Evolutionary conservation across 2,113 vertebrate genomes (phyloP), one percentile per base, ranked within the genome.

Genomic region (Ptyas mucosa): DNA sequence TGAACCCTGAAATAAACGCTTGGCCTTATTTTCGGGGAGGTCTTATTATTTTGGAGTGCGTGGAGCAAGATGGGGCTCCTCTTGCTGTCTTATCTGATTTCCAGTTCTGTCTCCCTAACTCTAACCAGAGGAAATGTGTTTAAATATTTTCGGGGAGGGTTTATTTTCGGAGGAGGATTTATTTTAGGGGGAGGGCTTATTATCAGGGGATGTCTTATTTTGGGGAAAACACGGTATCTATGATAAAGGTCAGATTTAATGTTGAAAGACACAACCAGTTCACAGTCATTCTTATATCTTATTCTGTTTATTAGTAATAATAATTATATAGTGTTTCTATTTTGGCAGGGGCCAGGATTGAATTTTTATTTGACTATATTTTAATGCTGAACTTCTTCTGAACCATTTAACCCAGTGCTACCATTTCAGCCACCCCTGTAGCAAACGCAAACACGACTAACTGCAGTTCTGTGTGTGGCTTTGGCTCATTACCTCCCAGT

Each of bases 361-460:
- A 52, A 87, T 52, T 49, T 86, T 86, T 89, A 18, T 86, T 64
- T 49, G 8, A 8, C 55, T 57, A 24, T 89, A 26, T 85, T 58
- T 26, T 29, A 89, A 85, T 34, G 29, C 18, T 24, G 43, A 93
- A 52, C 5, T 24, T 86, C 88, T 93, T 58, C 54, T 51, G 46
- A 87, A 93, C 39, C 34, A 46, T 34, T 20, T 54, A 24, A 61
- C 34, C 43, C 12, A 2, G 1, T 46, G 46, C 43, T 26, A 39
- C 39, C 15, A 57, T n/a, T 81, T 43, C 75, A 81, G 20, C 15
- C 34, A 81, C 34, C 75, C 18, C 75, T 20, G 18, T 21, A 21
- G 89, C 94, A 55, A 91, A 90, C 39, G 85, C 94, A 85, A 21
- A 87, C 34, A 43, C 24, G 87, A 55, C 43, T 92, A 52, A 89